Percentiles rank a stretch among this genome's conserved stretches.
These are phyloP conservation scores for Brenthis daphne DNA, from an alignment of 2,888 invertebrate species.

Conservation along the genomic window DNA sequence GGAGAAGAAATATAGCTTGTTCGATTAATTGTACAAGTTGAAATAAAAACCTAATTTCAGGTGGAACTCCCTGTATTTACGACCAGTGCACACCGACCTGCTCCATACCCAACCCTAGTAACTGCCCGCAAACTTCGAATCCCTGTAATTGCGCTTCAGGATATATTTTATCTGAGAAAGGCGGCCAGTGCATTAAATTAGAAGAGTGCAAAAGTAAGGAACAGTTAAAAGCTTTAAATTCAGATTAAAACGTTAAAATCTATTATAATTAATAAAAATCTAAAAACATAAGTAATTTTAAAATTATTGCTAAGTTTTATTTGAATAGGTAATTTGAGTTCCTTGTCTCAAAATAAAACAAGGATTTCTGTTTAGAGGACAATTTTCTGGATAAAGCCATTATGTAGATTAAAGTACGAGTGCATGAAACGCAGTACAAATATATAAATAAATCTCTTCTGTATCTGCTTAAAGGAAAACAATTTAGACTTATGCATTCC, in stretches of 20 bases:
- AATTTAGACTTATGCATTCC: neutral
- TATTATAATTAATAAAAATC: too few relatives aligned
- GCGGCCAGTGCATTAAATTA: slow-evolving; percentile 40
- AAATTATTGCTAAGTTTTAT: too few relatives aligned
- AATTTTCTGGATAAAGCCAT: too few relatives aligned
- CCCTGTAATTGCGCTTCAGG: slow-evolving; percentile 38
- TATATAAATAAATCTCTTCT: too few relatives aligned
- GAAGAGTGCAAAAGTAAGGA: slow-evolving; percentile 38
- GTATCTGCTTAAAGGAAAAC: too few relatives aligned
- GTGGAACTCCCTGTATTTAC: slow-evolving; percentile 30
- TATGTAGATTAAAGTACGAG: too few relatives aligned
- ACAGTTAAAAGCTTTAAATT: neutral
- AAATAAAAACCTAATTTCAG: slow-evolving; percentile 23
- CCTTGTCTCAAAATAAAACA: too few relatives aligned
- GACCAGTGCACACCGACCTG: slow-evolving; percentile 34
- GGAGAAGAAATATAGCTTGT: slow-evolving; percentile 17
- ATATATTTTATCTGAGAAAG: slow-evolving; percentile 38
- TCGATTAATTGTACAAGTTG: slow-evolving; percentile 21
- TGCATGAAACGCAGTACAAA: too few relatives aligned
- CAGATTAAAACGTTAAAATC: too few relatives aligned
- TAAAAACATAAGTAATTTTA: too few relatives aligned
- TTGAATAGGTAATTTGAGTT: too few relatives aligned
- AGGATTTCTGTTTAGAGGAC: too few relatives aligned
- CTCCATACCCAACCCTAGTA: slow-evolving; percentile 30
- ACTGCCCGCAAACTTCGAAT: slow-evolving; percentile 34